These are phyloP conservation scores for Tachina fera DNA, from an alignment of 2,888 invertebrate genomes.

Conservation along the genomic window DNA sequence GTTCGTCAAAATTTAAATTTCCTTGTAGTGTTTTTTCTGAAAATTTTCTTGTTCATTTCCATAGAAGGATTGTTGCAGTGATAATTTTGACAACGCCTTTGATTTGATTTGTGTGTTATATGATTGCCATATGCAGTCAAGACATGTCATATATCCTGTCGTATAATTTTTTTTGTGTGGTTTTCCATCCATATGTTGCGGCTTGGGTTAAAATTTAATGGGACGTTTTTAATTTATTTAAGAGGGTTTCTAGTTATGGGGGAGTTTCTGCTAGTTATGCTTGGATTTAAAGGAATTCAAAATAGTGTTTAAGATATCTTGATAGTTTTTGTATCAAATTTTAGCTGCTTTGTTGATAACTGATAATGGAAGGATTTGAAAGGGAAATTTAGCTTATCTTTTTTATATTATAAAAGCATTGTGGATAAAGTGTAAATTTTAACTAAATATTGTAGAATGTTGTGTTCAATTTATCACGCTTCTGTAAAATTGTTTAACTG, in stretches of 20 bases:
- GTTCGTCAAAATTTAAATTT: slow-evolving; percentile 60
- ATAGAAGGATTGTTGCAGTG: slow-evolving; percentile 46
- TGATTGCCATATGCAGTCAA: slow-evolving; percentile 42
- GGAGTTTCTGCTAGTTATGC: slow-evolving; percentile 48
- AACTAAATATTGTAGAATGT: too few species aligned
- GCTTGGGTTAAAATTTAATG: slow-evolving; percentile 35
- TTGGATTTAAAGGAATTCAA: slow-evolving; percentile 11
- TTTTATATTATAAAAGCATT: too few species aligned
- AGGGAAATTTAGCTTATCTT: neutral
- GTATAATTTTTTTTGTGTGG: slow-evolving; percentile 32
- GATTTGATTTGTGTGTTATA: slow-evolving; percentile 54
- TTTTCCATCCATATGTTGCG: slow-evolving; percentile 43
- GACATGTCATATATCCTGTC: slow-evolving; percentile 46
- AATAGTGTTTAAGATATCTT: slow-evolving; percentile 1
- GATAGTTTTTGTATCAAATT: slow-evolving; percentile 29
- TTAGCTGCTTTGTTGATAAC: neutral
- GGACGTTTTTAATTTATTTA: slow-evolving; percentile 34
- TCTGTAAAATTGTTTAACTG: too few species aligned
- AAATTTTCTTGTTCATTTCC: slow-evolving; percentile 2
- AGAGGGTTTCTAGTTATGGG: slow-evolving; percentile 23
- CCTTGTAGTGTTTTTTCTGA: slow-evolving; percentile 14
- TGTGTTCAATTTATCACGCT: too few species aligned
- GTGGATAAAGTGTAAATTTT: too few species aligned
- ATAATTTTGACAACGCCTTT: slow-evolving; percentile 69
- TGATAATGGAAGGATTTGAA: neutral